These are phyloP conservation scores for Eriocheir sinensis DNA, from an alignment of 1,140 invertebrate genomes.

Conservation along the genomic window DNA sequence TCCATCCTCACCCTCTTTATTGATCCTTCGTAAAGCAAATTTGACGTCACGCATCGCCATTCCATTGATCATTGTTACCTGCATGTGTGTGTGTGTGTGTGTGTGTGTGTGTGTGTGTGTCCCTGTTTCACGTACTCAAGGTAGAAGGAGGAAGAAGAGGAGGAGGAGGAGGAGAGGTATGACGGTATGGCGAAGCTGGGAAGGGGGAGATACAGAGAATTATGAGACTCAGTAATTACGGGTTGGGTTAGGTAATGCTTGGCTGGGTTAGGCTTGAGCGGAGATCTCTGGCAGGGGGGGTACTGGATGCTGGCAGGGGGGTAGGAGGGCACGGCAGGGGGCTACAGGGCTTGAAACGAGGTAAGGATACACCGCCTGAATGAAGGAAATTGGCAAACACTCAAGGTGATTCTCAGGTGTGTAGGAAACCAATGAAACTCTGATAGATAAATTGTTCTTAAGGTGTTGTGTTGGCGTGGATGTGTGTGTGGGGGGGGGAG, in stretches of 20 bases:
- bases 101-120: constrained; percentile 45
- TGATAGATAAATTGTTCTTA: neutral
- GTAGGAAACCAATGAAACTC: neutral
- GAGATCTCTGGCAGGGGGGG: neutral
- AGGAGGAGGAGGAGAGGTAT: neutral
- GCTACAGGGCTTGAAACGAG: too few relatives aligned
- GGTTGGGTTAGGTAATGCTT: neutral
- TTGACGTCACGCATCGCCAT: neutral
- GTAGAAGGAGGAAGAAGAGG: neutral
- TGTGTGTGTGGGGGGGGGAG: neutral
- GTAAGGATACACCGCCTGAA: neutral
- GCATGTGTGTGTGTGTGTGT: constrained; percentile 35
- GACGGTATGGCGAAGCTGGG: neutral
- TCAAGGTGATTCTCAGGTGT: neutral
- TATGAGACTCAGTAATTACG: neutral
- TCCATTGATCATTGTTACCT: neutral
- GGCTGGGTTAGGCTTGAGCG: neutral
- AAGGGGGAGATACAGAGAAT: neutral
- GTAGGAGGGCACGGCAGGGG: too few relatives aligned
- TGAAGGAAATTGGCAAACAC: neutral
- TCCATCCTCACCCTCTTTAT: neutral
- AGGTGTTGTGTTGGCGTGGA: neutral
- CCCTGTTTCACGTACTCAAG: neutral
- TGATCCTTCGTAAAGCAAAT: neutral
- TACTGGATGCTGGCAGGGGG: neutral